Evolutionary conservation across 2,888 invertebrate species (phyloP).

Genomic region (Byasa hedistus): DNA sequence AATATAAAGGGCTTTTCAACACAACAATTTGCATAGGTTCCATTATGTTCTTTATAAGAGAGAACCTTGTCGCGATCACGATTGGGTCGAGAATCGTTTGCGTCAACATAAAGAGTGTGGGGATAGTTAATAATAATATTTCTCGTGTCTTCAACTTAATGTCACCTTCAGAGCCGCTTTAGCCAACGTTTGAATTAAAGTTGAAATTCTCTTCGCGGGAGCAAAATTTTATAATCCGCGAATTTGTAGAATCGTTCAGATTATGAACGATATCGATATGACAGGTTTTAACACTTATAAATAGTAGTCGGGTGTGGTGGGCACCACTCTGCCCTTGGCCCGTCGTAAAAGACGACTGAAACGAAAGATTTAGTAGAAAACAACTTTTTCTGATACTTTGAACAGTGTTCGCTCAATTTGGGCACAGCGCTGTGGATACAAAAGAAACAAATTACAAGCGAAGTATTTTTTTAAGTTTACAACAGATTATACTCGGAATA

Average conservation of each 20-base stretch:
- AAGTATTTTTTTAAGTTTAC: too few species aligned
- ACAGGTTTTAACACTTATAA: too few species aligned
- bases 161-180: slow-evolving; percentile 31
- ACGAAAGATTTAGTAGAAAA: too few species aligned
- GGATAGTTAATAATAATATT: slow-evolving; percentile 28
- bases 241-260: slow-evolving; percentile 28
- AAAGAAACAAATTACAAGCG: too few species aligned
- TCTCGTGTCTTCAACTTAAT: slow-evolving; percentile 31
- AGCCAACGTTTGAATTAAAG: slow-evolving; percentile 37
- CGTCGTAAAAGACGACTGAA: too few species aligned
- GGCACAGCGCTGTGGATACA: too few species aligned
- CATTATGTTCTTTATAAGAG: background rate
- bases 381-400: too few species aligned
- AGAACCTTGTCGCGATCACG: background rate
- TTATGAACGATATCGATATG: slow-evolving; percentile 17
- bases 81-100: slow-evolving; percentile 9
- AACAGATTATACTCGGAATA: too few species aligned
- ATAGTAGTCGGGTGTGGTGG: too few species aligned
- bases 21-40: slow-evolving; percentile 33
- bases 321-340: too few species aligned
- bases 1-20: slow-evolving; percentile 33
- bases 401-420: too few species aligned
- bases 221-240: slow-evolving; percentile 38
- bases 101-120: background rate
- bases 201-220: slow-evolving; percentile 34